These are phyloP conservation scores for Nautilus pompilius DNA, from an alignment of 1,140 invertebrate genomes.

Conservation along the genomic window DNA sequence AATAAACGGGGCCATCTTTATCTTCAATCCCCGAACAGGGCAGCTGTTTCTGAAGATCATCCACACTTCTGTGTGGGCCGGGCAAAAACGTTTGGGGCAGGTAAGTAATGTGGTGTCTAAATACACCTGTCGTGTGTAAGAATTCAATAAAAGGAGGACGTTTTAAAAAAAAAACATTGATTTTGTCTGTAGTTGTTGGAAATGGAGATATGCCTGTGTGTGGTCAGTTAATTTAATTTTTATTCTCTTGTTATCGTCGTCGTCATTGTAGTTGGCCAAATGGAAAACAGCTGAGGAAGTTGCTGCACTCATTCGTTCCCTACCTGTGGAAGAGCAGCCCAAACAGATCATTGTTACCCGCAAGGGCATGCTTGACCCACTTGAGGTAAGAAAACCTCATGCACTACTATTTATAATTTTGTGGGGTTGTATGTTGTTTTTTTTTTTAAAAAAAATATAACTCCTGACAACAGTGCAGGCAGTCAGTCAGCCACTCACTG, in stretches of 20 bases:
- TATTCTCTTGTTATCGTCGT: no score
- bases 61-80: conserved; percentile 99
- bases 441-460: no score
- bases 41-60: conserved; percentile 99
- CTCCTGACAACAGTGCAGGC: no score
- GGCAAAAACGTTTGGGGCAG: conserved; percentile 68
- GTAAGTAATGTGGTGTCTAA: conserved; percentile 28
- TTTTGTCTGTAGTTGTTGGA: no score
- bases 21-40: conserved; percentile 99
- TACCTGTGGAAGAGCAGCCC: conserved; percentile 99
- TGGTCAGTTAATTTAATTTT: no score
- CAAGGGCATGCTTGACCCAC: conserved; percentile 87
- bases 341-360: conserved; percentile 99
- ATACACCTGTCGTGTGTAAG: no score
- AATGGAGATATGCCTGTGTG: no score
- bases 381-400: conserved; percentile 65
- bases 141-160: no score
- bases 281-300: conserved; percentile 99
- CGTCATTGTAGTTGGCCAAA: conserved; percentile 86
- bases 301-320: conserved; percentile 94
- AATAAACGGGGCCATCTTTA: conserved; percentile 99
- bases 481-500: no score
- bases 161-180: no score
- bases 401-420: no score
- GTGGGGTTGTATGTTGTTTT: no score